Conservation (phyloP, 2,888 invertebrate species). For the Diadegma fenestrale region DNA sequence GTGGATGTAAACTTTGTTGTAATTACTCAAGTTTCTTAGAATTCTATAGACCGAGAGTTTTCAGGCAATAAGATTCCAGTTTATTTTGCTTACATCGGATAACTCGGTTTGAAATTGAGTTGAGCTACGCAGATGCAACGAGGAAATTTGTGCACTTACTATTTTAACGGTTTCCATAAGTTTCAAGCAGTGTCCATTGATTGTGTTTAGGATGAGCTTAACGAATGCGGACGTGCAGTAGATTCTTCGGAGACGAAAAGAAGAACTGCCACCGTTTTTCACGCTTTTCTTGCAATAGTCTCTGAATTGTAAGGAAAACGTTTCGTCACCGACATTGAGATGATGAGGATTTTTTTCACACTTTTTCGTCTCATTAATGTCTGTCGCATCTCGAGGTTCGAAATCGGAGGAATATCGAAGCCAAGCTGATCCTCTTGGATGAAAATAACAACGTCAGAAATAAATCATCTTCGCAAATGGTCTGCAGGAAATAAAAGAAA, state of each 20-base stretch:
- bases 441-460: conserved; percentile 22
- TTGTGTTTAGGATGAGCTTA: not conserved
- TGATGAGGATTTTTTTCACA: not conserved
- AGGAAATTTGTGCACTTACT: not conserved
- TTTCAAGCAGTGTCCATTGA: not conserved
- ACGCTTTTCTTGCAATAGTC: not conserved
- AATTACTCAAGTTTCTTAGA: conserved; percentile 4
- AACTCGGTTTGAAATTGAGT: conserved; percentile 3
- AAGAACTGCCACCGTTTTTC: not conserved
- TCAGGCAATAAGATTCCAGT: not conserved
- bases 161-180: not conserved
- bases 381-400: not conserved
- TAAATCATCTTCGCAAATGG: conserved; percentile 28
- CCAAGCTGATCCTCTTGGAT: not conserved
- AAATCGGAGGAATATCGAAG: conserved; percentile 17
- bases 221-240: not conserved
- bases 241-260: not conserved
- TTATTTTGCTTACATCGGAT: not conserved
- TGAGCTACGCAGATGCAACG: not conserved
- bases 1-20: conserved; percentile 1
- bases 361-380: conserved; percentile 35
- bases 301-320: not conserved
- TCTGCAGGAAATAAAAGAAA: conserved; percentile 10
- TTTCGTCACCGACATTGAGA: not conserved
- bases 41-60: not conserved